Percentiles rank a stretch among this genome's conserved stretches.
Conservation (phyloP, 2,113 vertebrate genomes). For the Phaethon lepturus region DNA sequence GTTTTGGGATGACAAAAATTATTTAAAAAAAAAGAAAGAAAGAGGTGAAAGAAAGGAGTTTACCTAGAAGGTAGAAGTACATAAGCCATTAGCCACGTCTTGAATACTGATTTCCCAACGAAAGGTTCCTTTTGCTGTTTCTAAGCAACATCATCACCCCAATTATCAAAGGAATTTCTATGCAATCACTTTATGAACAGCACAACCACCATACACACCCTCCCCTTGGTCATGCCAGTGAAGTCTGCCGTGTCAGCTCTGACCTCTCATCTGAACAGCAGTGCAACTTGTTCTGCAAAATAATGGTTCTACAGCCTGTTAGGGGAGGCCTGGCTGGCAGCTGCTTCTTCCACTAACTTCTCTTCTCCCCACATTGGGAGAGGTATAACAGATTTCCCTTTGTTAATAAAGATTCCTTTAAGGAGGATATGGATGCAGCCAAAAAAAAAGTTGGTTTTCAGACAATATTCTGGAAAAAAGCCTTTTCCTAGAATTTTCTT, state of each 20-base stretch:
- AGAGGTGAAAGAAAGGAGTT: rapidly evolving
- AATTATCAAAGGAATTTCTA: not conserved
- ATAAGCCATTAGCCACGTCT: not conserved
- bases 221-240: not conserved
- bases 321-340: not conserved
- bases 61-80: not conserved
- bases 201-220: not conserved
- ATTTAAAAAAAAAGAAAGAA: not conserved
- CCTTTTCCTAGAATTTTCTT: not conserved
- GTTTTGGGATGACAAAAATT: not conserved
- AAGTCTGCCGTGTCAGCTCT: not conserved
- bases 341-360: not conserved
- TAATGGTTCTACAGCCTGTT: not conserved
- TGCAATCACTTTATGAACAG: not conserved
- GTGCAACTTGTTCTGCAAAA: not conserved
- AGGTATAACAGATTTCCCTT: not conserved
- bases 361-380: not conserved
- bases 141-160: not conserved
- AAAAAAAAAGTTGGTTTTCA: not conserved
- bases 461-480: not conserved
- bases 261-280: not conserved
- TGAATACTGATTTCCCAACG: not conserved
- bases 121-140: not conserved
- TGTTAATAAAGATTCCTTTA: not conserved
- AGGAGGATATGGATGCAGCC: not conserved